Evolutionary conservation across 1,140 invertebrate genomes (phyloP).

Genomic region (Camponotus pennsylvanicus): DNA sequence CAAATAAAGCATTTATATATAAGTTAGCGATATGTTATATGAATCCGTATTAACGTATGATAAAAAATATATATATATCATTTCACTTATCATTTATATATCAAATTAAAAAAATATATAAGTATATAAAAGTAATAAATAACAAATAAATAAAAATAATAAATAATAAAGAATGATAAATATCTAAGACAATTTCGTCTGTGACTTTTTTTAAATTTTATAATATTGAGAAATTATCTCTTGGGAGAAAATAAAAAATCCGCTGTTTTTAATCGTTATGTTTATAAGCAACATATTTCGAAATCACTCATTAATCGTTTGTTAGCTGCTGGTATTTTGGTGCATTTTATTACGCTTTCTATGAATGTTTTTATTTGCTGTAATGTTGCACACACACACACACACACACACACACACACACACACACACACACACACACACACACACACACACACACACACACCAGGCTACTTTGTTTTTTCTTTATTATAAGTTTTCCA

Average conservation of each 20-base stretch:
- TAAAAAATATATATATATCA: background rate
- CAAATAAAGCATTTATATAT: no score
- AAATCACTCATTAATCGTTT: background rate
- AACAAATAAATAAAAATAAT: background rate
- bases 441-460: no score
- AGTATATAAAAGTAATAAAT: background rate
- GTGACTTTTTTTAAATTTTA: background rate
- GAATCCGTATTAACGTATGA: background rate
- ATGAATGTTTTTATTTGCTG: constrained; percentile 6
- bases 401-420: no score
- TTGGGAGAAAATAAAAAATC: background rate
- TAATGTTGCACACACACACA: background rate
- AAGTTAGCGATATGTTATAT: no score
- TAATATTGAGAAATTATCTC: background rate
- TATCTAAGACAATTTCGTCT: background rate
- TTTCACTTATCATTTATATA: background rate
- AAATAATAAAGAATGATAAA: background rate
- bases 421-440: no score
- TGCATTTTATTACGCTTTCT: constrained; percentile 15
- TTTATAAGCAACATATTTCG: constrained; percentile 25
- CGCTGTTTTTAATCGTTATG: constrained; percentile 15
- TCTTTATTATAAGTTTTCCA: constrained; percentile 21
- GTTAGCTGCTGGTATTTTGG: background rate
- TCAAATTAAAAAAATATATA: background rate
- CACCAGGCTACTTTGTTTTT: background rate